Evolutionary conservation across 2,888 invertebrate species (phyloP).

Genomic region (Cerastoderma edule): DNA sequence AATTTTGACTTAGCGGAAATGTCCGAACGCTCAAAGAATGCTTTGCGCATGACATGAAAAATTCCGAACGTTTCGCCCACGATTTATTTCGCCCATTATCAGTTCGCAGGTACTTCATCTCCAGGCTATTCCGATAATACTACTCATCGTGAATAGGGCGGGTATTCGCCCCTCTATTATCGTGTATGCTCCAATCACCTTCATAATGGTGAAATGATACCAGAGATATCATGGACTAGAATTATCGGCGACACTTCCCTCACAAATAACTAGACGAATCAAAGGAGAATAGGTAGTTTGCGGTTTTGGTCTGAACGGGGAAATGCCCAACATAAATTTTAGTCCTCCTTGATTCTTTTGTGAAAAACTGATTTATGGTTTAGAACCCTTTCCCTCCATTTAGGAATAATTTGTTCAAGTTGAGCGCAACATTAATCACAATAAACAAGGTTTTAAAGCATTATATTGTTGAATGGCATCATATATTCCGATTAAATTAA

Average conservation of each 20-base stretch:
- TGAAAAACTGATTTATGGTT: too few species aligned
- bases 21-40: too few species aligned
- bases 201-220: not conserved
- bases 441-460: too few species aligned
- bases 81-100: conserved; percentile 22
- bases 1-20: too few species aligned
- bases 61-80: conserved; percentile 12
- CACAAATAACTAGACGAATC: conserved; percentile 7
- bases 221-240: not conserved
- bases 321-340: too few species aligned
- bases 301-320: too few species aligned
- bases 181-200: conserved; percentile 8
- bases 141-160: not conserved
- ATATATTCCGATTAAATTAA: too few species aligned
- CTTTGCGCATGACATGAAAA: conserved; percentile 6
- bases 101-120: conserved; percentile 10
- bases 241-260: not conserved
- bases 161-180: conserved; percentile 14
- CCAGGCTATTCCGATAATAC: conserved; percentile 13
- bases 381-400: too few species aligned
- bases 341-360: too few species aligned
- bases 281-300: not conserved
- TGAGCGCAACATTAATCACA: too few species aligned
- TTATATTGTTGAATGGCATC: too few species aligned
- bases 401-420: too few species aligned